Percentiles rank a stretch among this genome's conserved stretches.
Evolutionary conservation across 2,888 invertebrate genomes (phyloP).

Genomic region (Chironomus riparius): DNA sequence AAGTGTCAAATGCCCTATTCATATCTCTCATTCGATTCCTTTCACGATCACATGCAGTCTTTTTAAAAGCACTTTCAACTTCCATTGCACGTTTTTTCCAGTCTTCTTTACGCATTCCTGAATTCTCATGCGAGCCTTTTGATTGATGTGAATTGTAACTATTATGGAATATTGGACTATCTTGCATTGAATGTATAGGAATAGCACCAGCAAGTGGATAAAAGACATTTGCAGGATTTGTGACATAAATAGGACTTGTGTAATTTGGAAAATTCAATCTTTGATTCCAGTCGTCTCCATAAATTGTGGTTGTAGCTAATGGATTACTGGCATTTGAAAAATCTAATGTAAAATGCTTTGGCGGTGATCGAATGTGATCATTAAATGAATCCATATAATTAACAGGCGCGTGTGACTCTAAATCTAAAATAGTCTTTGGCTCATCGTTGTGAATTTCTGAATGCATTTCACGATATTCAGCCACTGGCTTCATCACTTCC

Average conservation of each 20-base stretch:
- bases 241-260: no score
- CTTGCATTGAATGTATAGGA: neutral
- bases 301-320: neutral
- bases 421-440: conserved; percentile 12
- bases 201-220: neutral
- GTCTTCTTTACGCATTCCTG: neutral
- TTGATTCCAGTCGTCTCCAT: neutral
- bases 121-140: neutral
- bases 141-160: neutral
- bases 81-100: conserved; percentile 7
- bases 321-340: neutral
- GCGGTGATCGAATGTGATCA: neutral
- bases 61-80: conserved; percentile 58
- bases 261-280: neutral
- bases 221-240: neutral
- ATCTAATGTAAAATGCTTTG: neutral
- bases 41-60: conserved; percentile 75
- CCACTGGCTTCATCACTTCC: conserved; percentile 21
- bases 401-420: neutral
- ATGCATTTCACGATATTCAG: neutral
- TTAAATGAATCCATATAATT: neutral
- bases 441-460: neutral
- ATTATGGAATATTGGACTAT: neutral
- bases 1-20: conserved; percentile 70
- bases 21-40: conserved; percentile 77